Percentiles rank a stretch among this genome's conserved stretches.
Conservation (phyloP, 2,888 invertebrate species). For the Bombylius major region DNA sequence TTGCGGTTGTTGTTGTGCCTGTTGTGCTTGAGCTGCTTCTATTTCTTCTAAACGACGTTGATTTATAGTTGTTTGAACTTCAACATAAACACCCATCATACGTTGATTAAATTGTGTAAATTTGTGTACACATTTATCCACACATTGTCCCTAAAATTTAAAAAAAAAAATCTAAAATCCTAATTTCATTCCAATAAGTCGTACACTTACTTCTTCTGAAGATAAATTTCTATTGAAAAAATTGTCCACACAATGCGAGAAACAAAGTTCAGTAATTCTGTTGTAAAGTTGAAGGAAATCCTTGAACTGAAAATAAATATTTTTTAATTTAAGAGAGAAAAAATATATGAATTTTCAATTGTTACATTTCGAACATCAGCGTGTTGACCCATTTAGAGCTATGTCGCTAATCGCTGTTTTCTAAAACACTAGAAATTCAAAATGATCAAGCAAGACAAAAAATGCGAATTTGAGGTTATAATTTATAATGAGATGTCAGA, state of each 20-base stretch:
- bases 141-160: conserved; percentile 23
- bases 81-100: conserved; percentile 35
- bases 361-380: too few species aligned
- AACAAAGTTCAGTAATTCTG: conserved; percentile 35
- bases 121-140: conserved; percentile 32
- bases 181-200: conserved; percentile 23
- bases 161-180: neutral
- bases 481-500: too few species aligned
- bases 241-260: conserved; percentile 31
- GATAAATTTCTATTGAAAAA: conserved; percentile 22
- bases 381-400: too few species aligned
- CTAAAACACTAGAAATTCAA: too few species aligned
- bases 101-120: conserved; percentile 34
- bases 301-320: conserved; percentile 24
- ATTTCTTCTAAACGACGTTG: conserved; percentile 27
- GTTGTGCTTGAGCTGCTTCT: conserved; percentile 22
- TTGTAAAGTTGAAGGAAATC: conserved; percentile 36
- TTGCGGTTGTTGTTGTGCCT: conserved; percentile 5
- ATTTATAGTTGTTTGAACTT: conserved; percentile 33
- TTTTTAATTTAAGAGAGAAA: too few species aligned
- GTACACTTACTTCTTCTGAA: conserved; percentile 17
- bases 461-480: too few species aligned
- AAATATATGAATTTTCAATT: too few species aligned
- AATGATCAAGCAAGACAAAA: too few species aligned
- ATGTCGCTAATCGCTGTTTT: too few species aligned